Conservation (phyloP, 2,888 invertebrate genomes). For the Leucoptera coffeella region DNA sequence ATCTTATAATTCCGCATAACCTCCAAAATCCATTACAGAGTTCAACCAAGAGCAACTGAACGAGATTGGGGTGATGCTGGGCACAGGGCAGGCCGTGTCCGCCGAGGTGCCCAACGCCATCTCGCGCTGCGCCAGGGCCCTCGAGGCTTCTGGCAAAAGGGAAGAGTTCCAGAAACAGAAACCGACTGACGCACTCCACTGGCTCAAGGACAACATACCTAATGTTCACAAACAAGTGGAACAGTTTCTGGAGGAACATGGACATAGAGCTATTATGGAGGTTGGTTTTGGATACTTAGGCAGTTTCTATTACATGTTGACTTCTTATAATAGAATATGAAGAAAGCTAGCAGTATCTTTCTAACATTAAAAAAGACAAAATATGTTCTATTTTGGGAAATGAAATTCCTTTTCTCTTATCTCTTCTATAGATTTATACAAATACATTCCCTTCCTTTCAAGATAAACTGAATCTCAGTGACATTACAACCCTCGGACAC, state of each 20-base stretch:
- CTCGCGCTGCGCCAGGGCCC: slow-evolving; percentile 28
- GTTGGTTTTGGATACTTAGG: no score
- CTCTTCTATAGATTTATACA: no score
- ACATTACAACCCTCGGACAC: no score
- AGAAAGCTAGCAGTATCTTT: no score
- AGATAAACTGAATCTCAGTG: no score
- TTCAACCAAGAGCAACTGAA: slow-evolving; percentile 59
- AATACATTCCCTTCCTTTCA: no score
- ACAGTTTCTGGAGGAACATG: slow-evolving; percentile 61
- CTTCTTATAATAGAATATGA: no score
- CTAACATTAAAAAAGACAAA: no score
- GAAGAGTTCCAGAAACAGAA: slow-evolving; percentile 41
- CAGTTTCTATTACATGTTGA: no score
- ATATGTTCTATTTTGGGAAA: no score
- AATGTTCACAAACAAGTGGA: slow-evolving; percentile 35
- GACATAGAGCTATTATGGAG: slow-evolving; percentile 64
- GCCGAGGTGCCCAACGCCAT: slow-evolving; percentile 63
- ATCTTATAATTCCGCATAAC: no score
- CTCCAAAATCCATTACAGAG: slow-evolving; percentile 31
- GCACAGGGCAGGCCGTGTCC: slow-evolving; percentile 64
- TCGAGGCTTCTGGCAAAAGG: slow-evolving; percentile 28
- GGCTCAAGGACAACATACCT: slow-evolving; percentile 51
- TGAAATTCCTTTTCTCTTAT: no score
- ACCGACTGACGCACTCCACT: slow-evolving; percentile 44
- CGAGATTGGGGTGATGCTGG: slow-evolving; percentile 61